Base-by-base conservation (phyloP, 2,888 invertebrate genomes). In the Spodoptera picta region DNA sequence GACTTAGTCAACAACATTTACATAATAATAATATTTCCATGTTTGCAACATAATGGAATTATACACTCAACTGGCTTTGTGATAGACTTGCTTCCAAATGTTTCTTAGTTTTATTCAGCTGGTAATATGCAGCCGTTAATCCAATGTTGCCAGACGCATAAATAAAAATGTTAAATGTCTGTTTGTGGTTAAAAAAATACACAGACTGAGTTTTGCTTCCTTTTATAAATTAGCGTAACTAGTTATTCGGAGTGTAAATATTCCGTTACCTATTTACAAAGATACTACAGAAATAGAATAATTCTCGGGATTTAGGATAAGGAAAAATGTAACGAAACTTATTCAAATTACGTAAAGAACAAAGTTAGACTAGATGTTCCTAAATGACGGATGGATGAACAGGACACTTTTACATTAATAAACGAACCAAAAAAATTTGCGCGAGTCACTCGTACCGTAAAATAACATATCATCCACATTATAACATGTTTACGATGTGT, bases 11-110 rank as follows among this genome's bases (percentile, higher is more conserved):
- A 36, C 19, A 27, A 52, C 58, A 65, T 66, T 60, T 54, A 68
- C 65, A 77, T 75, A 67, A 52, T 57, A 64, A 77, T 75, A 67
- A 53, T 57, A 64, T 70, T 50, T 65, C 42, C 67, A 69, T 65
- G 49, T 69, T 69, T 58, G 59, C 56, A 60, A 48, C 55, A 50
- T 58, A 69, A 62, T 47, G 41, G 58, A 46, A 61, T 55, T 71
- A 67, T 61, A 65, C 63, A 71, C 53, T 64, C 58, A 61, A 60
- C 57, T 62, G 57, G 51, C 36, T 69, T 53, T 69, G 60, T 63
- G 60, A 69, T 65, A 46, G 60, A 53, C 61, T 57, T 57, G 59
- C 54, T 41, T 49, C 69, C 54, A 55, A 52, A 50, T 69, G 65
- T 58, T 45, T 42, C 51, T 48, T 54, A 57, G 63, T 63, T 65